Conservation (phyloP, 2,113 vertebrate genomes). For the Heterocephalus glaber region DNA sequence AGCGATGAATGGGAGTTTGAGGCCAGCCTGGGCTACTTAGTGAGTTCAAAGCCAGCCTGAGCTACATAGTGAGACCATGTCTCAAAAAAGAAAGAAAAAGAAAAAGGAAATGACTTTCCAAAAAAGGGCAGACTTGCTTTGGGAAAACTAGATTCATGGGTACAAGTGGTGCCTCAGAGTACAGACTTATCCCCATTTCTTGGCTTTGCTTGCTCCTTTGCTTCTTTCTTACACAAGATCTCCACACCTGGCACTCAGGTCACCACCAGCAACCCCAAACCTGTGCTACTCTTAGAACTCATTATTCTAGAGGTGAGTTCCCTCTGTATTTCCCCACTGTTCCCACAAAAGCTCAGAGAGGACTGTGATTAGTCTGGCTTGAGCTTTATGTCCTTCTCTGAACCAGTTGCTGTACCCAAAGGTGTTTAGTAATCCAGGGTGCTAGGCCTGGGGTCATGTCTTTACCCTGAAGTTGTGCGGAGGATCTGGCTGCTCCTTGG, state of each 20-base stretch:
- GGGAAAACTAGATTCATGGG: neutral
- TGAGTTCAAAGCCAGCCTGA: neutral
- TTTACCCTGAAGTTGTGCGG: neutral
- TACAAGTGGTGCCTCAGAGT: neutral
- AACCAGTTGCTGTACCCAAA: neutral
- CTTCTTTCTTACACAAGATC: neutral
- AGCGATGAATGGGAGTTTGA: neutral
- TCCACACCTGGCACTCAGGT: neutral
- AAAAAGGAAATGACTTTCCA: neutral
- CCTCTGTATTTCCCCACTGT: neutral
- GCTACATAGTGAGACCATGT: neutral
- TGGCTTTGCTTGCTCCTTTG: conserved; percentile 20
- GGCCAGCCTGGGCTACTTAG: neutral
- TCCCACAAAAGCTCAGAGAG: neutral
- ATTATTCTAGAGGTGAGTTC: neutral
- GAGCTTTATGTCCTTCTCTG: neutral
- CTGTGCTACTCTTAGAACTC: neutral
- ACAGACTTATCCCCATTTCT: neutral
- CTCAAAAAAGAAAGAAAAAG: neutral
- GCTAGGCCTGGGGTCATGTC: neutral
- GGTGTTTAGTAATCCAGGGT: neutral
- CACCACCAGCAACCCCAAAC: neutral
- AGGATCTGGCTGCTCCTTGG: neutral
- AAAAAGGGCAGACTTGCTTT: conserved; percentile 9
- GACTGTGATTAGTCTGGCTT: neutral